Conservation (phyloP, 2,888 invertebrate species). For the Pocota personata region DNA sequence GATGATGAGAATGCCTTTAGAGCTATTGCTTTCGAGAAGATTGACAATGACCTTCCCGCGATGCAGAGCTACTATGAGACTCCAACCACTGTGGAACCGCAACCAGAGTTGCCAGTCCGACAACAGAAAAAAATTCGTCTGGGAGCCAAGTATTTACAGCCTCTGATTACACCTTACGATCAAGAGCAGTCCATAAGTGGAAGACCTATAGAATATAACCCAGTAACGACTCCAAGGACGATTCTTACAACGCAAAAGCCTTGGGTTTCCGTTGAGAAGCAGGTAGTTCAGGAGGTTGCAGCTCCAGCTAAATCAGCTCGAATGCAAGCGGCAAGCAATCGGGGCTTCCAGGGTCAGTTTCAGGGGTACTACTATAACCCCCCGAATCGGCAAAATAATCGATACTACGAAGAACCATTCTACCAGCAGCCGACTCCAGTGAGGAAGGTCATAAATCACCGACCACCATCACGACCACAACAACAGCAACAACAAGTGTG, state of each 20-base stretch:
- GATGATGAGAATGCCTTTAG: conserved; percentile 81
- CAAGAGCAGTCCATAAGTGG: conserved; percentile 71
- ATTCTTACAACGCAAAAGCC: conserved; percentile 81
- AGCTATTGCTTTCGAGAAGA: conserved; percentile 83
- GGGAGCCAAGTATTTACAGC: conserved; percentile 78
- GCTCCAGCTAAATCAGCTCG: conserved; percentile 67
- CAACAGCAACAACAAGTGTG: conserved; percentile 82
- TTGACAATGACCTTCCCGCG: conserved; percentile 79
- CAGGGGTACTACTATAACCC: conserved; percentile 78
- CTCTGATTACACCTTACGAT: conserved; percentile 78
- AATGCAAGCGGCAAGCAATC: conserved; percentile 74
- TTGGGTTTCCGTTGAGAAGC: conserved; percentile 78
- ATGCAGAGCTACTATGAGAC: conserved; percentile 49
- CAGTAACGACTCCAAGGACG: conserved; percentile 86
- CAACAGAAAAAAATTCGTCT: conserved; percentile 79
- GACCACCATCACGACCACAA: conserved; percentile 75
- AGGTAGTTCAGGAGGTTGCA: conserved; percentile 75
- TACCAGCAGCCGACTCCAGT: conserved; percentile 74
- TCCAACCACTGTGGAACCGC: conserved; percentile 38
- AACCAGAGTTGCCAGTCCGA: conserved; percentile 56
- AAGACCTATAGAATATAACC: conserved; percentile 84
- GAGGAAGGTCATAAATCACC: conserved; percentile 34
- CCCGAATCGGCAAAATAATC: conserved; percentile 76
- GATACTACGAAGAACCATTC: conserved; percentile 76
- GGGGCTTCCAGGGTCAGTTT: conserved; percentile 78